Conservation (phyloP, 1,140 invertebrate genomes). For the Leptinotarsa texana region DNA sequence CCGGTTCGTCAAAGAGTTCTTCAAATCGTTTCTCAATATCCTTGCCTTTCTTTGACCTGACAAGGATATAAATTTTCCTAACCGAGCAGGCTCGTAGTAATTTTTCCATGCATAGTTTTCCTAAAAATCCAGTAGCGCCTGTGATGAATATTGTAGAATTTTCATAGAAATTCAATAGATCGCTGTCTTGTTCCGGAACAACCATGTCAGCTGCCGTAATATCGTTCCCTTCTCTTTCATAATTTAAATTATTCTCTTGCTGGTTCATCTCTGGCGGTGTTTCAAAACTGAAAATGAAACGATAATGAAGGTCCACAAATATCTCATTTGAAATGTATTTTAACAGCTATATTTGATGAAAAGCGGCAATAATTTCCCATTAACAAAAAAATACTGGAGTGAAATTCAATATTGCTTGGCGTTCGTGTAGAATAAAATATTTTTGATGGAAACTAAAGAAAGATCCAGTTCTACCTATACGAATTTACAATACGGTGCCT, state of each 20-base stretch:
- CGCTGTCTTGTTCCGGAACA: slow-evolving; percentile 35
- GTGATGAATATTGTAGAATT: slow-evolving; percentile 59
- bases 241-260: background rate
- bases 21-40: slow-evolving; percentile 64
- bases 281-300: slow-evolving; percentile 1
- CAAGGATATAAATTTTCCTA: slow-evolving; percentile 73
- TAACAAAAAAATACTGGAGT: no score
- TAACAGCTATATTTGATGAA: no score
- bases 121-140: slow-evolving; percentile 70
- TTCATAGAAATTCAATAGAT: slow-evolving; percentile 44
- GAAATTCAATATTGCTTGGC: no score
- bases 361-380: no score
- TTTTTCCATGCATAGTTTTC: slow-evolving; percentile 65
- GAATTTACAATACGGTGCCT: no score
- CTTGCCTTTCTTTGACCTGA: slow-evolving; percentile 77
- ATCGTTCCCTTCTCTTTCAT: slow-evolving; percentile 37
- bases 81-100: slow-evolving; percentile 58
- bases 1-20: slow-evolving; percentile 66
- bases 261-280: background rate
- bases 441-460: no score
- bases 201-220: slow-evolving; percentile 38
- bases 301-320: background rate
- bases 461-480: no score
- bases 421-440: no score
- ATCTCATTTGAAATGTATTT: no score